phyloP scores from a whole-genome alignment of 2,113 vertebrate genomes.

The Vombatus ursinus region DNA sequence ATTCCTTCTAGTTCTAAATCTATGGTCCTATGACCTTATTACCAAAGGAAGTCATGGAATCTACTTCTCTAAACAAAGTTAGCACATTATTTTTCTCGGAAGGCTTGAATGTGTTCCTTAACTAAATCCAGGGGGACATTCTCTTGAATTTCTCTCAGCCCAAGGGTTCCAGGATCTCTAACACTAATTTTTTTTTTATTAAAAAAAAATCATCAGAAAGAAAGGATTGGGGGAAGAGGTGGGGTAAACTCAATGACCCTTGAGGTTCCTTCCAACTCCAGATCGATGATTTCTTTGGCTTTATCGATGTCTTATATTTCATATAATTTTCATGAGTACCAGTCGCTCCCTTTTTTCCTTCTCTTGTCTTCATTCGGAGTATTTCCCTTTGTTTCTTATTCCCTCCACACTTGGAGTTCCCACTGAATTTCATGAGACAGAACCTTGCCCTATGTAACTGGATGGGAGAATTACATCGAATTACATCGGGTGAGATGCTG shows the following conservation, averaged over 20 bases:
- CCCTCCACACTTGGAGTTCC: constrained; percentile 30
- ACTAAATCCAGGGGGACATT: constrained; percentile 36
- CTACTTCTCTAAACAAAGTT: not conserved
- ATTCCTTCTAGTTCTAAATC: not conserved
- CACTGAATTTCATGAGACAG: constrained; percentile 66
- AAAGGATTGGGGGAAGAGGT: not conserved
- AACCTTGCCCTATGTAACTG: constrained; percentile 61
- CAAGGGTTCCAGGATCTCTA: not conserved
- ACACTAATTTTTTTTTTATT: not conserved
- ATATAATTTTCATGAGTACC: not conserved
- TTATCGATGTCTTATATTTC: constrained; percentile 5
- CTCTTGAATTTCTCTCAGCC: not conserved
- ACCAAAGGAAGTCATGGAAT: not conserved
- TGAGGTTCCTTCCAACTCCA: constrained; percentile 60
- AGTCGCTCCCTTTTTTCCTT: constrained; percentile 20
- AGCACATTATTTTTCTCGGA: not conserved
- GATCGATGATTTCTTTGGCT: constrained; percentile 40
- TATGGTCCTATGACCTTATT: not conserved
- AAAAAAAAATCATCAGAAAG: not conserved
- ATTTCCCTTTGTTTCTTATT: constrained; percentile 14
- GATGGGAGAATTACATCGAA: constrained; percentile 74
- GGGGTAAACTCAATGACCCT: constrained; percentile 58
- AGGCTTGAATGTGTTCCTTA: constrained; percentile 39
- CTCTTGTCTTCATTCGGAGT: constrained; percentile 32
- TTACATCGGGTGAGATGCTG: constrained; percentile 68